Evolutionary conservation across 2,888 invertebrate genomes (phyloP).

Genomic region (Leptothorax acervorum): DNA sequence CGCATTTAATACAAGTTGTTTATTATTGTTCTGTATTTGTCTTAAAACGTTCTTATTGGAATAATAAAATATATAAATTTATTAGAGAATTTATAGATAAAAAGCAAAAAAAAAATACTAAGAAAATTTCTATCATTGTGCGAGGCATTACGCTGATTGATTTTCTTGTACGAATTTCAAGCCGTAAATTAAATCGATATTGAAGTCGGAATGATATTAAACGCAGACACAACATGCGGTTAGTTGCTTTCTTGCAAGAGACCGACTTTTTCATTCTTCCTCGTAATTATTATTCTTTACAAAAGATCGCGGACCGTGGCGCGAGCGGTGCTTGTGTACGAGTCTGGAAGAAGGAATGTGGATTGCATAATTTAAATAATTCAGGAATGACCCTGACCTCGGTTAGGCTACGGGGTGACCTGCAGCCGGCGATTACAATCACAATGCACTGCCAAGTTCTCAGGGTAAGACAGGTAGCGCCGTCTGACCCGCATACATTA

Average conservation of each 20-base stretch:
- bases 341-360: constrained; percentile 62
- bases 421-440: constrained; percentile 79
- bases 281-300: constrained; percentile 30
- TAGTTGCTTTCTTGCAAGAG: neutral
- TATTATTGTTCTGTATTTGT: neutral
- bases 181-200: constrained; percentile 13
- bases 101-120: neutral
- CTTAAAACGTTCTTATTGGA: too few relatives aligned
- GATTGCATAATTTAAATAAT: constrained; percentile 80
- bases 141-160: neutral
- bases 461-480: constrained; percentile 81
- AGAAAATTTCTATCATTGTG: neutral
- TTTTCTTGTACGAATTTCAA: neutral
- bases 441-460: constrained; percentile 78
- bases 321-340: constrained; percentile 35
- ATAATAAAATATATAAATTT: neutral
- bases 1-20: neutral
- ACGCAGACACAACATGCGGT: neutral
- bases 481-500: constrained; percentile 76
- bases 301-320: constrained; percentile 44
- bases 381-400: constrained; percentile 80
- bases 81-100: neutral
- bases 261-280: neutral
- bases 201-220: neutral
- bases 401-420: constrained; percentile 77